Base-by-base conservation (phyloP, 2,113 vertebrate genomes). In the Ictalurus punctatus region DNA sequence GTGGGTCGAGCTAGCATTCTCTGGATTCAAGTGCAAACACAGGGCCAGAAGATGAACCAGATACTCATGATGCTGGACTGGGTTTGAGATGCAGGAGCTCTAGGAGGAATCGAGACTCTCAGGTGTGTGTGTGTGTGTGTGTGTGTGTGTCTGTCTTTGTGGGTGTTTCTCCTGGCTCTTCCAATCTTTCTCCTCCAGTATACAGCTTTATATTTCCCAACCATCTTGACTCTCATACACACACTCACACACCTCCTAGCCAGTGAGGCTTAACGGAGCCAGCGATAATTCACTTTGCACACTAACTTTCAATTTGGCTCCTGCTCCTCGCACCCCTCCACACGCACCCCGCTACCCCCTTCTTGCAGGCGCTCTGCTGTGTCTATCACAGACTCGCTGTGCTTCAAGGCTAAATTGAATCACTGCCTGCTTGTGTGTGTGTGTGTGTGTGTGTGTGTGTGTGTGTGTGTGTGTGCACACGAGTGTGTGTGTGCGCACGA, bases 251-350 rank as follows among this genome's bases (percentile, higher is more conserved):
- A 92, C 87, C 91, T 48, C 80, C 44, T 81, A 81, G 83, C 82
- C 90, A 90, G 87, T 87, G 84, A 90, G 83, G 93, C 91, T 89
- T 89, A 91, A 74, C 88, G 76, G 82, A 94, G 92, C 93, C 92
- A 90, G 87, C 91, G 89, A 94, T 95, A 93, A 94, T 94, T 95
- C 89, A 92, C 91, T 94, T 93, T 94, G 91, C 92, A 90, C 90
- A 88, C 91, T 91, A 91, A 93, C 90, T 93, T 93, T 92, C 92
- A 92, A 92, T 94, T 93, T 93, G 89, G 90, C 78, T 54, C 81
- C 87, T 44, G 58, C 80, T 85, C 83, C 59, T 37, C 63, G 23
- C 52, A 19, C 17, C 25, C 85, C 59, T 21, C 27, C 80, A 37
- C 80, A 21, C 80, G 44, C 23, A 79, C 76, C 54, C 78, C 84